Conservation (phyloP, 2,888 invertebrate genomes). For the Achlya flavicornis region DNA sequence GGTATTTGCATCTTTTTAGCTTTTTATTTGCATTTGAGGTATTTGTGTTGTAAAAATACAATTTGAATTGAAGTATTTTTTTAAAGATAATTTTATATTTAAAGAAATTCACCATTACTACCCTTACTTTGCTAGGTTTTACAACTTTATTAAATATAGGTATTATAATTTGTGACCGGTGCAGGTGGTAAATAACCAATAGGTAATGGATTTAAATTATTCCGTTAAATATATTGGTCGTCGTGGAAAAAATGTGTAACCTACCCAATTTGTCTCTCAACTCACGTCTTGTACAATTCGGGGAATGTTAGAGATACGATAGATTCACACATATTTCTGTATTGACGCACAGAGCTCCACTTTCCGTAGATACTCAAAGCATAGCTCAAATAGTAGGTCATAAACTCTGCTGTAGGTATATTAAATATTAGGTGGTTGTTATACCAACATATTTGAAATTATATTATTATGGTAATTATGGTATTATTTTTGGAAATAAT, state of each 20-base stretch:
- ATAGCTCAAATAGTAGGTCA: not conserved
- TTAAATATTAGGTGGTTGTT: not conserved
- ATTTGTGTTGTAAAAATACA: not conserved
- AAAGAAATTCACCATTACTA: not conserved
- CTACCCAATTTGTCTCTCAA: slow-evolving; percentile 58
- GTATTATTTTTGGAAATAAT: too few relatives aligned
- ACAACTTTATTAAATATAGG: too few relatives aligned
- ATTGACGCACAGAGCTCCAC: slow-evolving; percentile 44
- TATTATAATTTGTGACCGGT: not conserved
- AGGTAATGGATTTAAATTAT: slow-evolving; percentile 55
- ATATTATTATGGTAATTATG: too few relatives aligned
- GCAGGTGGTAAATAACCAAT: slow-evolving; percentile 18
- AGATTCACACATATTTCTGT: slow-evolving; percentile 58
- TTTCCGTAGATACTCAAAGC: slow-evolving; percentile 15
- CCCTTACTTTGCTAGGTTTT: not conserved
- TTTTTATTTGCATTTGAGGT: slow-evolving; percentile 16
- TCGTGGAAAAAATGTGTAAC: slow-evolving; percentile 54
- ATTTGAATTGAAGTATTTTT: not conserved
- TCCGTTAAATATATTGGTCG: slow-evolving; percentile 49
- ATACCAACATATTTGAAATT: too few relatives aligned
- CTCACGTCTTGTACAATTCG: slow-evolving; percentile 63
- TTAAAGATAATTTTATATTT: not conserved
- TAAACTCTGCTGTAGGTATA: not conserved
- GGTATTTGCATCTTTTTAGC: slow-evolving; percentile 19
- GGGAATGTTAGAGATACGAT: slow-evolving; percentile 59